Evolutionary conservation across 2,888 invertebrate genomes (phyloP).

Genomic region (Platycheirus rosarum): DNA sequence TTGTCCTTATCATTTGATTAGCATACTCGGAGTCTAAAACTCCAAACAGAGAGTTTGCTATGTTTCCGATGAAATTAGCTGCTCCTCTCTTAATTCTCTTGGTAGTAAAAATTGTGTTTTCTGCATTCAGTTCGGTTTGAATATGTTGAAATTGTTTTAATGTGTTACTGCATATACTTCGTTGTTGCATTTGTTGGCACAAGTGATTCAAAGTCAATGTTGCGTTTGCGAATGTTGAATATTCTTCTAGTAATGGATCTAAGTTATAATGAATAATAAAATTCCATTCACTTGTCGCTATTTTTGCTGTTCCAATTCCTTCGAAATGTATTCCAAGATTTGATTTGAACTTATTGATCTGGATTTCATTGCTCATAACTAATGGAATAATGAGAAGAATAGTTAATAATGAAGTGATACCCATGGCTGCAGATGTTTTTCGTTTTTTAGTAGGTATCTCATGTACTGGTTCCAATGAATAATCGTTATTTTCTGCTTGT

Average conservation of each 20-base stretch:
- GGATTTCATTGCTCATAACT: slow-evolving; percentile 9
- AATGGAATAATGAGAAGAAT: slow-evolving; percentile 9
- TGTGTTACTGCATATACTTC: slow-evolving; percentile 4
- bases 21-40: slow-evolving; percentile 61
- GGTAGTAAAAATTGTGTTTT: background rate
- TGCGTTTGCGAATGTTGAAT: slow-evolving; percentile 18
- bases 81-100: slow-evolving; percentile 29
- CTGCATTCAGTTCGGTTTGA: background rate
- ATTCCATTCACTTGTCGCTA: too few relatives aligned
- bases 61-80: slow-evolving; percentile 46
- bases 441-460: slow-evolving; percentile 16
- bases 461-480: background rate
- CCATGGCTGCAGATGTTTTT: slow-evolving; percentile 1
- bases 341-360: slow-evolving; percentile 27
- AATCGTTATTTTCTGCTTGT: too few relatives aligned
- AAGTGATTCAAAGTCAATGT: slow-evolving; percentile 18
- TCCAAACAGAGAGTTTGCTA: slow-evolving; percentile 58
- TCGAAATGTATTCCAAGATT: slow-evolving; percentile 55
- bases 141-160: slow-evolving; percentile 19
- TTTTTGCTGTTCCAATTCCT: slow-evolving; percentile 44
- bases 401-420: slow-evolving; percentile 14
- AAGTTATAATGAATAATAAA: too few relatives aligned
- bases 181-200: background rate
- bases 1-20: slow-evolving; percentile 55
- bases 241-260: slow-evolving; percentile 29